These are phyloP conservation scores for Stomorhina lunata DNA, from an alignment of 2,888 invertebrate species.

Conservation along the genomic window DNA sequence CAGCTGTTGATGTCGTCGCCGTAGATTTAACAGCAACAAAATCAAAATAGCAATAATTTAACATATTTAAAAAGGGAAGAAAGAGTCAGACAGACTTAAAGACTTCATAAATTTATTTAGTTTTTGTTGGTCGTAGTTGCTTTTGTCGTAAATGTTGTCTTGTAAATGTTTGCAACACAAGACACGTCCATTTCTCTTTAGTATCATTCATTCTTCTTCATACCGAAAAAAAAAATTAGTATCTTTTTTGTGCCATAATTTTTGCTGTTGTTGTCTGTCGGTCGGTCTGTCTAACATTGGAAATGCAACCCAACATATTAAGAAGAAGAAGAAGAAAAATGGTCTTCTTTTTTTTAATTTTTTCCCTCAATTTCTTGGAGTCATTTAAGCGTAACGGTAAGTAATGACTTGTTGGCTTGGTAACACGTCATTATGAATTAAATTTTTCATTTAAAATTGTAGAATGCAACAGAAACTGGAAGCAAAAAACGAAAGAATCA, in stretches of 20 bases:
- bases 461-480: neutral
- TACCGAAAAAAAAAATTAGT: neutral
- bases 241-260: neutral
- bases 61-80: neutral
- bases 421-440: slow-evolving; percentile 58
- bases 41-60: slow-evolving; percentile 27
- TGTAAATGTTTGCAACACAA: slow-evolving; percentile 1
- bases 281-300: slow-evolving; percentile 4
- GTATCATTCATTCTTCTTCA: slow-evolving; percentile 10
- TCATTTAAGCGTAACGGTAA: slow-evolving; percentile 61
- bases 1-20: slow-evolving; percentile 53
- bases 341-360: neutral
- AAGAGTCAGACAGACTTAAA: slow-evolving; percentile 4
- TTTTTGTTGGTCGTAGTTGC: neutral
- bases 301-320: slow-evolving; percentile 43
- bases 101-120: slow-evolving; percentile 39
- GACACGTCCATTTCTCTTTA: slow-evolving; percentile 42
- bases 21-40: slow-evolving; percentile 7
- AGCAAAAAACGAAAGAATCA: neutral
- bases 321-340: slow-evolving; percentile 35
- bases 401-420: slow-evolving; percentile 61
- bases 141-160: neutral
- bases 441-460: slow-evolving; percentile 41
- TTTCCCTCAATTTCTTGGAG: slow-evolving; percentile 33
- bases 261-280: slow-evolving; percentile 8